phyloP scores from a whole-genome alignment of 2,113 vertebrate species.

The Oreotrochilus melanogaster region DNA sequence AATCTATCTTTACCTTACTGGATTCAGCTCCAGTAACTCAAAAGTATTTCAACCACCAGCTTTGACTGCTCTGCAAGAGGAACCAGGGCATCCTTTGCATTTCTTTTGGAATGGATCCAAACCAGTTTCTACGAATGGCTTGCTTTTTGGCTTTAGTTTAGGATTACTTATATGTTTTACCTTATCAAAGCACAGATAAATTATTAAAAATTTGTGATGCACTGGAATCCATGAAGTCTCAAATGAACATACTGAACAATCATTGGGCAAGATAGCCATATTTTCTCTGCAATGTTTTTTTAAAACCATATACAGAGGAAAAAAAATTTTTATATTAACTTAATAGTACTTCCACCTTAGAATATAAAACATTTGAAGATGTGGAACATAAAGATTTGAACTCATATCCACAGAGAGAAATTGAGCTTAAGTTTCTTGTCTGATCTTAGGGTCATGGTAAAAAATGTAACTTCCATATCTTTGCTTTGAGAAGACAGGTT shows the following conservation, averaged over 20 bases:
- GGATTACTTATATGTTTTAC: not conserved
- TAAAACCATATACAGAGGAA: not conserved
- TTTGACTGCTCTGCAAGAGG: not conserved
- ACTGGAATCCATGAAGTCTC: not conserved
- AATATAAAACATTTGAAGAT: not conserved
- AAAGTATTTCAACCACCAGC: not conserved
- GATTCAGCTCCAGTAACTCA: not conserved
- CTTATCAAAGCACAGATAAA: not conserved
- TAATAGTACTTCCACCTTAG: not conserved
- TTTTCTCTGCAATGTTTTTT: not conserved
- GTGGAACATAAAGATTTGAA: not conserved
- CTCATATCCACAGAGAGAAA: not conserved
- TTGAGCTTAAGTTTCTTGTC: not conserved
- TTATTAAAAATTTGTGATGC: not conserved
- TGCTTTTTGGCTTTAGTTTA: not conserved
- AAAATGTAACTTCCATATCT: not conserved
- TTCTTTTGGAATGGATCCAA: not conserved
- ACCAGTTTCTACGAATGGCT: not conserved
- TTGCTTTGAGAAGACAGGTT: not conserved
- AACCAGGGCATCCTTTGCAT: not conserved
- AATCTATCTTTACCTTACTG: not conserved
- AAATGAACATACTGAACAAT: not conserved
- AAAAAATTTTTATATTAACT: not conserved
- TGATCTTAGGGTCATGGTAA: not conserved
- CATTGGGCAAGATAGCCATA: not conserved